phyloP scores from a whole-genome alignment of 2,888 invertebrate genomes.

The Clunio marinus region DNA sequence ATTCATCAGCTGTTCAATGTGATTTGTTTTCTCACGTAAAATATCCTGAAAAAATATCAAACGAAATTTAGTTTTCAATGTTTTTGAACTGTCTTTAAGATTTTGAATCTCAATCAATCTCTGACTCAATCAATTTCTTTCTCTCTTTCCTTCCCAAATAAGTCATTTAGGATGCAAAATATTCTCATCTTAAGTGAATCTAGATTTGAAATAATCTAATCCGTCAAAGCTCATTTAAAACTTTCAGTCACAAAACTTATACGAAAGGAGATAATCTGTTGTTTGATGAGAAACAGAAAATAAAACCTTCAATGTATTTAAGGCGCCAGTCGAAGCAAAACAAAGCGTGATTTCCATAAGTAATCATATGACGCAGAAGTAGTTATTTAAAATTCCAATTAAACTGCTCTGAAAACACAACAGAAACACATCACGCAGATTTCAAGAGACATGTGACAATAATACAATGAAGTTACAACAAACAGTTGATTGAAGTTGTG shows the following conservation, averaged over 20 bases:
- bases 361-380: neutral
- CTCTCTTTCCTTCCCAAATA: no score
- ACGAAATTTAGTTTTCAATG: no score
- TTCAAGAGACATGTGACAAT: no score
- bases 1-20: slow-evolving; percentile 84
- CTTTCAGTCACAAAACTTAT: neutral
- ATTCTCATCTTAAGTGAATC: no score
- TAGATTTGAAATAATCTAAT: neutral
- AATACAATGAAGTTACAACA: no score
- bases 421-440: neutral
- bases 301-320: neutral
- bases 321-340: neutral
- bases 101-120: no score
- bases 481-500: no score
- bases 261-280: neutral
- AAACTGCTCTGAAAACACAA: neutral
- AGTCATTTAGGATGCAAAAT: no score
- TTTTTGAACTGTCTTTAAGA: no score
- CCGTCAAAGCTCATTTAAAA: neutral
- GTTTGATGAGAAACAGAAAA: neutral
- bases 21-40: slow-evolving; percentile 88
- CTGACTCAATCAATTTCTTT: no score
- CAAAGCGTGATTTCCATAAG: neutral
- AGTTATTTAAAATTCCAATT: no score
- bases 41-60: slow-evolving; percentile 76